Evolutionary conservation across 1,140 invertebrate genomes (phyloP).

Genomic region (Conus ventricosus): DNA sequence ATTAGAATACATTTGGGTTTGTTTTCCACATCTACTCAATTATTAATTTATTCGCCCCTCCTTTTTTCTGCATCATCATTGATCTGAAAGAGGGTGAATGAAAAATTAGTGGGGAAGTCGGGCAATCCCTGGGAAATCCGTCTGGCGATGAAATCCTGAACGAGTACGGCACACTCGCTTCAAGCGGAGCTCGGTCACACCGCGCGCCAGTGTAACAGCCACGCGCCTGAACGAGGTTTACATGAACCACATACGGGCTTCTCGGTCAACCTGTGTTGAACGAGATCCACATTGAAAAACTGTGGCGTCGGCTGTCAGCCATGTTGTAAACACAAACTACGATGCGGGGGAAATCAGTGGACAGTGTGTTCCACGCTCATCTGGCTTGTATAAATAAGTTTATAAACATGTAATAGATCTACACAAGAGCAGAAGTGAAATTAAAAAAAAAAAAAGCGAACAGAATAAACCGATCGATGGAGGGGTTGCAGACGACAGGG

Average conservation of each 20-base stretch:
- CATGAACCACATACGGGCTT: constrained; percentile 26
- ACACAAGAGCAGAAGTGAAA: background rate
- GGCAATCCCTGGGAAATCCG: too few relatives aligned
- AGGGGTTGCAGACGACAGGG: background rate
- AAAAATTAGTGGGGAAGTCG: too few relatives aligned
- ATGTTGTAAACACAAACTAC: background rate
- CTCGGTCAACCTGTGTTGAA: constrained; percentile 31
- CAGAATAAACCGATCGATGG: background rate
- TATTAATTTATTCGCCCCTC: too few relatives aligned
- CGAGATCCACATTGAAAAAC: constrained; percentile 14
- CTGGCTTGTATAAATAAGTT: background rate
- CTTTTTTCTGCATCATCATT: too few relatives aligned
- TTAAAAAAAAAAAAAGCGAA: background rate
- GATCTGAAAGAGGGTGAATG: too few relatives aligned
- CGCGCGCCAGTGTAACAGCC: background rate
- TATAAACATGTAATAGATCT: background rate
- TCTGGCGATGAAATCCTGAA: background rate
- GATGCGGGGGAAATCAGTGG: too few relatives aligned
- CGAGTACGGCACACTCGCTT: background rate
- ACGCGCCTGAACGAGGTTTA: constrained; percentile 19
- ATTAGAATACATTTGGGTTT: too few relatives aligned
- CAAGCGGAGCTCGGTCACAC: constrained; percentile 22
- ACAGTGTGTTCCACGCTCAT: too few relatives aligned
- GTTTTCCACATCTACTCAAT: too few relatives aligned
- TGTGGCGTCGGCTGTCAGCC: constrained; percentile 31